Percentiles rank a stretch among this genome's conserved stretches.
phyloP scores from a whole-genome alignment of 1,140 invertebrate genomes.

The Fopius arisanus region DNA sequence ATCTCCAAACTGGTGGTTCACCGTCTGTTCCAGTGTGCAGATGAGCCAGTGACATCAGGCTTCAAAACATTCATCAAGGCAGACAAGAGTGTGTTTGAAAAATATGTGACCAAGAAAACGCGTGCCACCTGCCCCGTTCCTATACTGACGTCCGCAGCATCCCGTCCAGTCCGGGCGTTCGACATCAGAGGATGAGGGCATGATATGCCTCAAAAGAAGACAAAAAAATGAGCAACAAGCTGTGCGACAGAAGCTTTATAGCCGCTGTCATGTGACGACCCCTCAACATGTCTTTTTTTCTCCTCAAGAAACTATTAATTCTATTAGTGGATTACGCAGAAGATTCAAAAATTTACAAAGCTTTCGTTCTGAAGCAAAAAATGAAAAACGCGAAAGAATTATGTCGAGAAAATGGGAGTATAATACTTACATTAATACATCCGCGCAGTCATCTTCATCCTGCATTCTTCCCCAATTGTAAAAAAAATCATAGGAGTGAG shows the following conservation, averaged over 20 bases:
- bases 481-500: too few species aligned
- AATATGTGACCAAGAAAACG: constrained; percentile 8
- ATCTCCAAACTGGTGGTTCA: background rate
- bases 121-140: background rate
- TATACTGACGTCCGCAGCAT: background rate
- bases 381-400: too few species aligned
- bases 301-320: too few species aligned
- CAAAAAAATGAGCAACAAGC: background rate
- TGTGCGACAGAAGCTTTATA: background rate
- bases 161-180: background rate
- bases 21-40: constrained; percentile 1
- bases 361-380: too few species aligned
- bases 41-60: constrained; percentile 11
- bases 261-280: too few species aligned
- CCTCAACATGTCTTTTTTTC: too few species aligned
- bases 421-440: too few species aligned
- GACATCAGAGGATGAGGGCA: background rate
- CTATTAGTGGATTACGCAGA: too few species aligned
- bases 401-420: too few species aligned
- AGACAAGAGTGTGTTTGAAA: background rate
- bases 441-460: too few species aligned
- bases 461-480: too few species aligned
- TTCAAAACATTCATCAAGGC: constrained; percentile 1
- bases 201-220: background rate
- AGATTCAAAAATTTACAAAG: too few species aligned